Evolutionary conservation across 2,888 invertebrate species (phyloP).

Genomic region (Tetragnatha montana): DNA sequence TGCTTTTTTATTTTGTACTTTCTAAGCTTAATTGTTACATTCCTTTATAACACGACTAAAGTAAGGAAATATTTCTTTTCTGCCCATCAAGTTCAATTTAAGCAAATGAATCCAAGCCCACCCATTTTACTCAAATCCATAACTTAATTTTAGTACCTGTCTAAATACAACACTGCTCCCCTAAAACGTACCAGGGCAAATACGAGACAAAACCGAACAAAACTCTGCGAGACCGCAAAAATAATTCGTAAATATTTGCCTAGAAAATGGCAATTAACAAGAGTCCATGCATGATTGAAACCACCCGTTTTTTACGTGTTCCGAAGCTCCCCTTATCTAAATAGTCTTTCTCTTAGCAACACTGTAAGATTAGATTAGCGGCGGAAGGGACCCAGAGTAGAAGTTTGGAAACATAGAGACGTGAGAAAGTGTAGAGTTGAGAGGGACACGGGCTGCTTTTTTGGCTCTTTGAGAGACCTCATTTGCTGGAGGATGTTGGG

Average conservation of each 20-base stretch:
- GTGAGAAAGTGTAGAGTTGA: conserved; percentile 39
- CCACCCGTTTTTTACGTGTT: neutral
- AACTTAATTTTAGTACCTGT: too few relatives aligned
- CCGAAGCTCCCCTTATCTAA: conserved; percentile 20
- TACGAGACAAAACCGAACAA: neutral
- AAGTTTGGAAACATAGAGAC: conserved; percentile 55
- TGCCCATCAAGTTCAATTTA: too few relatives aligned
- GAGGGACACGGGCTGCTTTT: conserved; percentile 36
- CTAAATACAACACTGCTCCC: too few relatives aligned
- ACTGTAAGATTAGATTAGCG: conserved; percentile 47
- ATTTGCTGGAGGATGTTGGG: conserved; percentile 52
- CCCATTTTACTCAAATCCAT: too few relatives aligned
- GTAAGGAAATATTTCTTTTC: too few relatives aligned
- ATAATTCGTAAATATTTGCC: conserved; percentile 13
- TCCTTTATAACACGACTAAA: too few relatives aligned
- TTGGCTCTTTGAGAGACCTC: conserved; percentile 44
- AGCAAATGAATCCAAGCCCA: too few relatives aligned
- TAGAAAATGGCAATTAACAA: neutral
- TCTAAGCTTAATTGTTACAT: too few relatives aligned
- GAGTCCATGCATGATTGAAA: conserved; percentile 5
- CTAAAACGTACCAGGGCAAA: neutral
- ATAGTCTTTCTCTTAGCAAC: conserved; percentile 41
- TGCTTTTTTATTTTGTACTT: too few relatives aligned
- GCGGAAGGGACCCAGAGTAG: conserved; percentile 27
- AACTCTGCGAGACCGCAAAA: neutral